Evolutionary conservation across 2,888 invertebrate genomes (phyloP).

Genomic region (Agrilus cyanescens): DNA sequence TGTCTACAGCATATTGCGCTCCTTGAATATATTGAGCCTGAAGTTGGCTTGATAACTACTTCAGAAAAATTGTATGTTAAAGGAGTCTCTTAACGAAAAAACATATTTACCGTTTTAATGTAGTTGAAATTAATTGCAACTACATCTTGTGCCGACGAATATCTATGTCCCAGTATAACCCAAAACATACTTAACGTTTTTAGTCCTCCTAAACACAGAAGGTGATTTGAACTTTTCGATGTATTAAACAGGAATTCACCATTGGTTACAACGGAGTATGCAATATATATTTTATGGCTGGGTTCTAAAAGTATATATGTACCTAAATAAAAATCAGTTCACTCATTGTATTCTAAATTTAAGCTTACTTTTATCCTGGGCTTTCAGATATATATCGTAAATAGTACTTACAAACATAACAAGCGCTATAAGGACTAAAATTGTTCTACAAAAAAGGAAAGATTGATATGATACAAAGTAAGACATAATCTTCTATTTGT

Average conservation of each 20-base stretch:
- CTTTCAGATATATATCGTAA: constrained; percentile 12
- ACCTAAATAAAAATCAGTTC: not conserved
- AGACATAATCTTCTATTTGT: not conserved
- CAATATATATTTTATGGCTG: constrained; percentile 4
- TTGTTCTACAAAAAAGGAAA: constrained; percentile 3
- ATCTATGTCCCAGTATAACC: constrained; percentile 35
- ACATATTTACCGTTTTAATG: constrained; percentile 10
- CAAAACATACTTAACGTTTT: constrained; percentile 35
- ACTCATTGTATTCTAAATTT: not conserved
- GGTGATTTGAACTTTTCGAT: constrained; percentile 7
- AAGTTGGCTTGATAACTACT: constrained; percentile 6
- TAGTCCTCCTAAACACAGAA: constrained; percentile 36
- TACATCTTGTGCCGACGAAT: constrained; percentile 12
- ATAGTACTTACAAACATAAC: constrained; percentile 9
- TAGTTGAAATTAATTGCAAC: constrained; percentile 10
- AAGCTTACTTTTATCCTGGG: constrained; percentile 7
- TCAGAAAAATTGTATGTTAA: not conserved
- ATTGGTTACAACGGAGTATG: constrained; percentile 34
- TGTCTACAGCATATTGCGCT: constrained; percentile 47
- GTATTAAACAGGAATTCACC: constrained; percentile 30
- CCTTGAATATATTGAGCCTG: constrained; percentile 7
- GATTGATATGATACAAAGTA: not conserved
- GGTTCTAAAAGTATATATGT: constrained; percentile 9
- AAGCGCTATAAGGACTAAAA: constrained; percentile 1
- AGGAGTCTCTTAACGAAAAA: not conserved